These are phyloP conservation scores for Aphyosemion australe DNA, from an alignment of 2,113 vertebrate genomes.

Conservation along the genomic window DNA sequence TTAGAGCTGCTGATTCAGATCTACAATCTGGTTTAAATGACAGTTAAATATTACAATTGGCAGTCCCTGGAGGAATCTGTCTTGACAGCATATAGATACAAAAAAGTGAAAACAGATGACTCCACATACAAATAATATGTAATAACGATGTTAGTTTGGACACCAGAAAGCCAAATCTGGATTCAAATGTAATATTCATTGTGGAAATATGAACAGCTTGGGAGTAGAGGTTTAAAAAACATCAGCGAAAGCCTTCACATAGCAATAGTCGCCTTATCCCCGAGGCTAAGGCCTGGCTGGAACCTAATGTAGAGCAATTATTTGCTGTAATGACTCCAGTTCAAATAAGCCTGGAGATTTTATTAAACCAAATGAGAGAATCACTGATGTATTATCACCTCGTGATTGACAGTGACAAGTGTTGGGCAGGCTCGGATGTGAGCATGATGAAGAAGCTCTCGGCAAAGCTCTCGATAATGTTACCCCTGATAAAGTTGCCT, in stretches of 20 bases:
- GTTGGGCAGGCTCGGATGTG: constrained; percentile 87
- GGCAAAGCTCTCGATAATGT: constrained; percentile 97
- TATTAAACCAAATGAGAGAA: constrained; percentile 99
- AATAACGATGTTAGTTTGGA: constrained; percentile 99
- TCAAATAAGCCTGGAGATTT: constrained; percentile 99
- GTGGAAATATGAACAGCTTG: constrained; percentile 94
- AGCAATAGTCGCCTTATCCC: constrained; percentile 94
- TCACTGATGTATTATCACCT: constrained; percentile 97
- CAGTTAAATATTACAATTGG: constrained; percentile 94
- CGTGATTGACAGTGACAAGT: constrained; percentile 99
- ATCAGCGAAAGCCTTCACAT: constrained; percentile 86
- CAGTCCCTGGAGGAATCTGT: constrained; percentile 89
- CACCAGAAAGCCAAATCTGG: constrained; percentile 88
- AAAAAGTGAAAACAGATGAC: constrained; percentile 94
- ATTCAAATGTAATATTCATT: constrained; percentile 99
- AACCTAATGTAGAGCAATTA: constrained; percentile 95
- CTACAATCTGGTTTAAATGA: constrained; percentile 91
- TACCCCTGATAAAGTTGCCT: constrained; percentile 95
- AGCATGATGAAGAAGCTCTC: constrained; percentile 92
- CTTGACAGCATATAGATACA: constrained; percentile 90
- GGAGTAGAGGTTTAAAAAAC: constrained; percentile 87
- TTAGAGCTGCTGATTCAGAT: constrained; percentile 83
- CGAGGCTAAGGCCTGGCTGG: constrained; percentile 92
- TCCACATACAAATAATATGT: constrained; percentile 95
- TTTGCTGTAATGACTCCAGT: constrained; percentile 96